Base-by-base conservation (phyloP, 2,113 vertebrate species). In the Melanostigma gelatinosum region DNA sequence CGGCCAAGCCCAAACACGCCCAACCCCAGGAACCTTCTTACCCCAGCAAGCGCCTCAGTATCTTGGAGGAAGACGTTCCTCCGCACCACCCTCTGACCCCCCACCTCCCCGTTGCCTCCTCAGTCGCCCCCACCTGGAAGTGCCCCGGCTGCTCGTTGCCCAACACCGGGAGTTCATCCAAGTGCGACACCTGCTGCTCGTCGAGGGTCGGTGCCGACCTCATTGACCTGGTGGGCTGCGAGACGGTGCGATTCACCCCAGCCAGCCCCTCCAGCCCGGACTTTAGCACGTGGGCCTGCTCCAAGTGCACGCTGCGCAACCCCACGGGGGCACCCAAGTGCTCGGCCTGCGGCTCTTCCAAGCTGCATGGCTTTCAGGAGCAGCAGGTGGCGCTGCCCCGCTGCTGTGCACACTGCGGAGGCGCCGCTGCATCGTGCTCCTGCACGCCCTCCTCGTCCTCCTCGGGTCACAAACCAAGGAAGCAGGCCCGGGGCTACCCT, bases 331-430 rank as follows among this genome's bases (percentile, higher is more conserved):
- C 94, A 1, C 91, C 96, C 63, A 95, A 96, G 85, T 99, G 98
- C 93, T 96, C 96, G 0, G 97, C 86, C 22, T 99, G 98, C 0
- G 97, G 97, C 72, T 96, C 96, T 48, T 99, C 97, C 83, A 98
- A 99, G 89, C 95, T 99, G n/a, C 97, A 98, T 0, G 98, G 98
- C 88, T 99, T 98, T 94, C 96, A 97, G 87, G 98, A 98, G 77
- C 96, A 96, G 0, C 82, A 0, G 58, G 69, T 3, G 1, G 64
- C 87, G 3, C 50, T 88, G 54, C 44, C 90, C 54, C 91, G 91
- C 83, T 93, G 88, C 88, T 97, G 97, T 85, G 72, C 93, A 0
- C 94, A 96, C 80, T 97, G 96, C 4, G 91, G 91, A 3, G 72
- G 3, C 4, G 32, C 2, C 32, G 32, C 85, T 3, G n/a, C 65